A percentile compares a stretch with the other conserved stretches of the same genome.
Conservation (phyloP, 2,888 invertebrate genomes). For the Argyra leucocephala region DNA sequence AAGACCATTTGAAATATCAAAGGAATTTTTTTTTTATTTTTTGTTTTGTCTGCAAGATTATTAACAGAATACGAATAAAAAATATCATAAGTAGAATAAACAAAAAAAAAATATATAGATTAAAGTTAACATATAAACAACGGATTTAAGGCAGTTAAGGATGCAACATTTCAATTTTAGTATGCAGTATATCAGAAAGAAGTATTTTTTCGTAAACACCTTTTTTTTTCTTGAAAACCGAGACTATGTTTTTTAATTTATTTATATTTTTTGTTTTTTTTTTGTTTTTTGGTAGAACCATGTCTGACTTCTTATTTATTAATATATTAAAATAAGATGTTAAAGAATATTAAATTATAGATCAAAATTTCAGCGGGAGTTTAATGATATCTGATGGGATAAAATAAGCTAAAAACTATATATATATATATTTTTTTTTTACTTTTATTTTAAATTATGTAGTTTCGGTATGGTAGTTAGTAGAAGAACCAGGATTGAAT, state of each 20-base stretch:
- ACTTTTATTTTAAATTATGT: neutral
- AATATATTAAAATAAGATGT: neutral
- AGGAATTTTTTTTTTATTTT: no score
- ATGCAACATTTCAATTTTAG: conserved; percentile 4
- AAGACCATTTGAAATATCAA: neutral
- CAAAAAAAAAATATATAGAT: neutral
- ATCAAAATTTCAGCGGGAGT: neutral
- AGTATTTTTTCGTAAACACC: neutral
- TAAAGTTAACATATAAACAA: neutral
- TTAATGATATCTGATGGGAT: neutral
- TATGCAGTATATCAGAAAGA: neutral
- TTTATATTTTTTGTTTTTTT: neutral
- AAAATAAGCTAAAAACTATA: neutral
- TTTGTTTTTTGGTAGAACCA: no score
- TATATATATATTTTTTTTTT: neutral
- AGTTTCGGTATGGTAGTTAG: no score
- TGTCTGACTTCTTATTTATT: neutral
- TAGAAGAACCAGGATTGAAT: no score
- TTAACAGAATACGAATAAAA: neutral
- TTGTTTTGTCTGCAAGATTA: neutral
- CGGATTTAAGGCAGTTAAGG: neutral
- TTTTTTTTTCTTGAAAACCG: neutral
- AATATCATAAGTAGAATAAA: neutral
- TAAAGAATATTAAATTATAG: conserved; percentile 3
- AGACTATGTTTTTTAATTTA: neutral